Evolutionary conservation across 2,888 invertebrate genomes (phyloP), one percentile per base, ranked within the genome.

Genomic region (Cordylochernes scorpioides): DNA sequence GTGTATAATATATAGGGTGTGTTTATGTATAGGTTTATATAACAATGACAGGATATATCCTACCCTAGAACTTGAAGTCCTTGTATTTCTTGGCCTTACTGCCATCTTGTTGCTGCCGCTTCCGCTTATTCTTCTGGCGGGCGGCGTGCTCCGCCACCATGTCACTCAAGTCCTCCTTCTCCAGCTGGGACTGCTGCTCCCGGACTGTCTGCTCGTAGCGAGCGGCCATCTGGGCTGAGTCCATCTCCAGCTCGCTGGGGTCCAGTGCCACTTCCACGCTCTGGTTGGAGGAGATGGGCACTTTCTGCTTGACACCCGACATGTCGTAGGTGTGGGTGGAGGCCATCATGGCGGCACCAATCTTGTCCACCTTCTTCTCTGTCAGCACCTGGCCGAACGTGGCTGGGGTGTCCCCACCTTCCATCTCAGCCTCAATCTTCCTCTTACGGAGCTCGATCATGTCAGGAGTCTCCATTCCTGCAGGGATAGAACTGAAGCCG

Each of bases 131-230:
- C 72, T 77, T 88, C 52, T 91, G 88, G 42, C 86, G 67, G 10
- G 88, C 86, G 24, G 86, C 82, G 52, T 97, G 94, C 54, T 94
- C 94, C 4, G 88, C 91, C 47, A 94, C 65, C 88, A 97, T 91
- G 52, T 97, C 94, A 15, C 84, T 84, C 24, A 94, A 63, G 61
- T 97, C 94, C 58, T 94, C 94, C 42, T 75, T 71, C 46, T 73
- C 71, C 30, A 77, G 59, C 47, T 73, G 70, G 29, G 74, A 75
- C 46, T 84, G 74, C 47, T 82, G 74, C 51, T 91, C 88, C 9
- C 84, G 63, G 61, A 94, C 67, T 40, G 88, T 86, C 44, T 91
- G 78, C 50, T 97, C 94, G 54, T 94, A 94, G 30, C 88, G 56
- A 71, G 47, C 77, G 22, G 82, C 80, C 71, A 97, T 84, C 4